phyloP scores from a whole-genome alignment of 2,888 invertebrate species.

The Agriotes lineatus region DNA sequence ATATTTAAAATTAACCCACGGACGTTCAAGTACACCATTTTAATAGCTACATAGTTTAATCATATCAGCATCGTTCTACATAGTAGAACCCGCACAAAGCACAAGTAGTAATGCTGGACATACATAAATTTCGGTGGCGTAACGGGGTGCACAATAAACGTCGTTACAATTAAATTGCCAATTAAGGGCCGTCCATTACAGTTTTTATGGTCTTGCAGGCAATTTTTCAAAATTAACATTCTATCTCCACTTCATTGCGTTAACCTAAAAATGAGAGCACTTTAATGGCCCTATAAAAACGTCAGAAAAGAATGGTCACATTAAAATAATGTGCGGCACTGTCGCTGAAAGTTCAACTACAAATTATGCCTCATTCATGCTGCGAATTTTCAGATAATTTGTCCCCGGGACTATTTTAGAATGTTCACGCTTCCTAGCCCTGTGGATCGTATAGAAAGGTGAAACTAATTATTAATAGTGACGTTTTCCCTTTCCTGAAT shows the following conservation, averaged over 20 bases:
- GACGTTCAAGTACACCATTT: no score
- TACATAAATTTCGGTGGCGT: not conserved
- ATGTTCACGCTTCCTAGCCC: not conserved
- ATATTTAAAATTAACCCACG: no score
- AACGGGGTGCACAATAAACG: not conserved
- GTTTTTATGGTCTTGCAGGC: not conserved
- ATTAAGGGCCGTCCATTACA: not conserved
- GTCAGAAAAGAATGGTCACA: constrained; percentile 37
- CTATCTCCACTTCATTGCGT: constrained; percentile 23
- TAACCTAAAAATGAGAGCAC: constrained; percentile 31
- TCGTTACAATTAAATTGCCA: constrained; percentile 2
- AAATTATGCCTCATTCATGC: constrained; percentile 32
- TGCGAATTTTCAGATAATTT: constrained; percentile 33
- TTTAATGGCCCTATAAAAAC: constrained; percentile 37
- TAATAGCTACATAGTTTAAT: no score
- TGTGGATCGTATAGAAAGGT: no score
- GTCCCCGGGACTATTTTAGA: constrained; percentile 4
- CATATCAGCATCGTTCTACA: no score
- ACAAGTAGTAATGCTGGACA: no score
- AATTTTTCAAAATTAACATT: constrained; percentile 22
- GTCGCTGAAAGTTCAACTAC: constrained; percentile 37
- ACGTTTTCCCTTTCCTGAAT: no score
- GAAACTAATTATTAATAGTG: no score
- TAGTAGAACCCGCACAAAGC: no score
- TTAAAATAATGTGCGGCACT: constrained; percentile 32